Base-by-base conservation (phyloP, 2,113 vertebrate species). In the Ophiodon elongatus region DNA sequence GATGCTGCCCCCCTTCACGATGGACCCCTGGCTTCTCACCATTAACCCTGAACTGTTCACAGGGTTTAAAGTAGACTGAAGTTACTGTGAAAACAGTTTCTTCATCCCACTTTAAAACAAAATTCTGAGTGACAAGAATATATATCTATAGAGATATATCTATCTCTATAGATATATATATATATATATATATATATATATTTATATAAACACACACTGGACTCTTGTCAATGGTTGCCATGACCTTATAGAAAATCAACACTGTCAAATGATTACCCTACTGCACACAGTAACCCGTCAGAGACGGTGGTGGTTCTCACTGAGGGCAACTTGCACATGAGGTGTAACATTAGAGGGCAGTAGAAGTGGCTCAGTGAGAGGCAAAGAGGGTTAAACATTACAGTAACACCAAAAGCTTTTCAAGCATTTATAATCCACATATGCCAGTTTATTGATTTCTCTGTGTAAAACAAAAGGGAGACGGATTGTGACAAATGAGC, bases 191-290 rank as follows among this genome's bases (percentile, higher is more conserved):
- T 47, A 47, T 47, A 19, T 47, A 47, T 47, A 47, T 47, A 8
- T 6, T 19, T 15, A 47, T 1, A 50, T 4, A 23, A 7, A 50
- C 47, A 57, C 15, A n/a, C 54, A 31, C 17, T 57, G 15, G 71
- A 41, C 47, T 65, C 21, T 19, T 70, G 83, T 88, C 69, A 90
- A 88, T 86, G 66, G 72, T 88, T 82, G 37, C 67, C 73, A 2
- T 50, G 79, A 80, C 62, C 65, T 56, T 8, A 62, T 62, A 17
- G 29, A 80, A 73, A 78, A 71, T 63, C 31, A 73, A 65, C 63
- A 45, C 29, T 35, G 37, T 86, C 31, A 74, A 89, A 89, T 81
- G 39, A 88, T 88, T 75, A 82, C 62, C 68, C 47, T 75, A 33
- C 67, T 56, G 52, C n/a, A 65, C 25, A 3, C 37, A 41, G 25